phyloP scores from a whole-genome alignment of 2,888 invertebrate species.

The Lamellibrachia columna region DNA sequence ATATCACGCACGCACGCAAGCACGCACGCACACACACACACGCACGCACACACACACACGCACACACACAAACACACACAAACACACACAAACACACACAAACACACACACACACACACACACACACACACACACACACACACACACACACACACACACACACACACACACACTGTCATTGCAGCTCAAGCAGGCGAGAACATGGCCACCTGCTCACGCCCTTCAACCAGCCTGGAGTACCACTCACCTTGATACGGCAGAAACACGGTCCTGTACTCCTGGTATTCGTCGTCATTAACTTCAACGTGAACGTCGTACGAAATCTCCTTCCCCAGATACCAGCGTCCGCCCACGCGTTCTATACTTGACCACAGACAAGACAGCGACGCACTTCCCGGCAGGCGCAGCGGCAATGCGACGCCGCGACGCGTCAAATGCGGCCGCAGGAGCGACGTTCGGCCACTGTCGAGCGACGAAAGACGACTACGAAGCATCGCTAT shows the following conservation, averaged over 20 bases:
- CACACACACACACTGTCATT: not conserved
- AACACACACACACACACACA: not conserved
- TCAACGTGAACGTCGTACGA: not conserved
- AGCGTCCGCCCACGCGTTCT: not conserved
- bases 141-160: not conserved
- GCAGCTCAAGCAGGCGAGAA: too few relatives aligned
- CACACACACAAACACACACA: not conserved
- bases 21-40: not conserved
- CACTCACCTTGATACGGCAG: not conserved
- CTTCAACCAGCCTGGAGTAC: not conserved
- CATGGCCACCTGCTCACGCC: not conserved
- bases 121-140: not conserved
- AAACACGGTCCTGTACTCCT: not conserved
- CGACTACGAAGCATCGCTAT: not conserved
- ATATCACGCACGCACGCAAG: slow-evolving; percentile 7
- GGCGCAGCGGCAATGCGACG: not conserved
- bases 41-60: not conserved
- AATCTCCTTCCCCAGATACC: not conserved
- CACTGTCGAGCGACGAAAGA: not conserved
- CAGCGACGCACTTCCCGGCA: not conserved
- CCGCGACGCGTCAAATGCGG: not conserved
- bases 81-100: not conserved
- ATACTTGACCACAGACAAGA: not conserved
- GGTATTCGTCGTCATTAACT: not conserved
- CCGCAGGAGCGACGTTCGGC: not conserved